Conservation (phyloP, 2,113 vertebrate genomes). For the Ctenodactylus gundi region DNA sequence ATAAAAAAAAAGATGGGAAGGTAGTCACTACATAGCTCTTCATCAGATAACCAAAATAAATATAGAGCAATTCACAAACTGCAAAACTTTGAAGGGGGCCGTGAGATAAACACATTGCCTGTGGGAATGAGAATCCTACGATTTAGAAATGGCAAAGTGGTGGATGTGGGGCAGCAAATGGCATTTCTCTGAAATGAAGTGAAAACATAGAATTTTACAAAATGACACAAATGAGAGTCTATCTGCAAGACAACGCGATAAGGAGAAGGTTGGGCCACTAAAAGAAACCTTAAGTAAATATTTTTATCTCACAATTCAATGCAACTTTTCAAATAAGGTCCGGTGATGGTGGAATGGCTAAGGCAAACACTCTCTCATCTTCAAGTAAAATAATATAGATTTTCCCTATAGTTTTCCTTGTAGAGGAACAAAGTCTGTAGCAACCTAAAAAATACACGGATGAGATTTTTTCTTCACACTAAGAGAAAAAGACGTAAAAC, state of each 20-base stretch:
- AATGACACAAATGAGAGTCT: neutral
- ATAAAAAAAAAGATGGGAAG: neutral
- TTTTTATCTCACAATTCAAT: neutral
- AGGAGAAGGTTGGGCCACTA: neutral
- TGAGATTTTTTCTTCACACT: neutral
- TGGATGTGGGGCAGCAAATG: neutral
- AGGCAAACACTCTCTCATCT: neutral
- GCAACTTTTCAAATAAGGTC: constrained; percentile 1
- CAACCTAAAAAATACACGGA: neutral
- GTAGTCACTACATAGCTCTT: neutral
- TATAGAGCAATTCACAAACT: neutral
- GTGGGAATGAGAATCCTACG: neutral
- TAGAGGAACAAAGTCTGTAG: neutral
- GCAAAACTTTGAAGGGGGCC: constrained; percentile 13
- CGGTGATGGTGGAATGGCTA: neutral
- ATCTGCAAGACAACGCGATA: neutral
- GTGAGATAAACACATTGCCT: neutral
- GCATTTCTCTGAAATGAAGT: neutral
- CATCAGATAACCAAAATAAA: neutral
- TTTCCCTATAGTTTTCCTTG: neutral
- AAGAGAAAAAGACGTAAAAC: neutral
- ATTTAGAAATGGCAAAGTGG: neutral
- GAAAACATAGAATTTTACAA: neutral
- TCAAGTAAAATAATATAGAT: neutral
- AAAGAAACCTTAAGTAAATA: neutral